Base-by-base conservation (phyloP, 2,888 invertebrate genomes). In the Aplocera efformata region DNA sequence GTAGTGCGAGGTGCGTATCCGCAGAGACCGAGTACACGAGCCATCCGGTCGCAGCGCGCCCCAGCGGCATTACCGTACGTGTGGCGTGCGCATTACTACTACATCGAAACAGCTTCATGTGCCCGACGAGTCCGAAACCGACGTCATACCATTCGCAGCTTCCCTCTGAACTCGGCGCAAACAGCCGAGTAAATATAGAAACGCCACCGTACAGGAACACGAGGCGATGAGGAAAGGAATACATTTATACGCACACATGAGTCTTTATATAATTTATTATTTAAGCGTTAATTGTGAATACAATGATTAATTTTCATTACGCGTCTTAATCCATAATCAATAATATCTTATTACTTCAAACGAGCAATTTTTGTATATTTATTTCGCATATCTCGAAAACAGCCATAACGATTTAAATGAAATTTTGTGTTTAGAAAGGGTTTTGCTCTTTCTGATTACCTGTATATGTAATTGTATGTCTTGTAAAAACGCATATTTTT, bases 171-270 rank as follows among this genome's bases (percentile, higher is more conserved):
- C 72, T 56, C 73, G 73, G 76, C 78, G 75, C 78, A 72, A 72
- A 80, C 77, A 67, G 69, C 68, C 71, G 80, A 67, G 78, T 85
- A 85, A 83, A 84, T 85, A 82, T 86, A 86, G 85, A 84, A 75
- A 75, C 75, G 64, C 71, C 64, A 64, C 72, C 70, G 66, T 78
- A 75, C 79, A 84, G 77, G 79, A 81, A 79, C 80, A 79, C 72
- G 74, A 73, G 67, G 72, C 73, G 66, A 57, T 70, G 71, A 64
- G 70, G 66, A 69, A 72, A 67, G 72, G 61, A 75, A 73, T 65
- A 72, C 60, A 61, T 47, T 49, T 60, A 49, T 60, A 63, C 55
- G 56, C 53, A 60, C 59, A 60, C 61, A 48, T 43, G 40, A 46
- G 37, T 31, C 13, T 33, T 5, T 17, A 2, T 17, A 17, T 17